A percentile compares a stretch with the other conserved stretches of the same genome.
phyloP scores from a whole-genome alignment of 2,888 invertebrate genomes.

The Dryobota labecula region DNA sequence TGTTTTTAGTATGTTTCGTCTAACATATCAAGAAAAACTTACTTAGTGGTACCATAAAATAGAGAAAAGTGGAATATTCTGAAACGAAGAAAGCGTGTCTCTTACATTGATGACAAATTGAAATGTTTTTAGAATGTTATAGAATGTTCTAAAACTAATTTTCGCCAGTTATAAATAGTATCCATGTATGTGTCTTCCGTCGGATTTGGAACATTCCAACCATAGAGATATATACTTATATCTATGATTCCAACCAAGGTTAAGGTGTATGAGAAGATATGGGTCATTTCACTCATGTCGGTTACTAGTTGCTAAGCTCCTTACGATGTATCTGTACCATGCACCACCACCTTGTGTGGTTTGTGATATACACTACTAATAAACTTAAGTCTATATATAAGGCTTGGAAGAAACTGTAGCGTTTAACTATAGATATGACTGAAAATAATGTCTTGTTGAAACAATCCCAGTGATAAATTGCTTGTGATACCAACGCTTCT shows the following conservation, averaged over 20 bases:
- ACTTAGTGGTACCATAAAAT: background rate
- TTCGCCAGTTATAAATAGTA: constrained; percentile 31
- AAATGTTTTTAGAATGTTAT: constrained; percentile 5
- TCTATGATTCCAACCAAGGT: background rate
- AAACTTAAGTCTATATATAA: too few species aligned
- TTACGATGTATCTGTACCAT: background rate
- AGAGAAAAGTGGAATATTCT: background rate
- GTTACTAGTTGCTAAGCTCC: background rate
- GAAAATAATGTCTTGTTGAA: background rate
- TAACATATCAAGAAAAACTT: background rate
- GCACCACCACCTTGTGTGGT: background rate
- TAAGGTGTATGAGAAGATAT: background rate
- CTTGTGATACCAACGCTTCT: background rate
- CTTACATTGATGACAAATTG: background rate
- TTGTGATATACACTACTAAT: background rate
- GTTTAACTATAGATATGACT: background rate
- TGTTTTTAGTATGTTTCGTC: background rate
- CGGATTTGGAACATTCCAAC: background rate
- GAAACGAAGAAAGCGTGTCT: background rate
- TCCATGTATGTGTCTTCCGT: background rate
- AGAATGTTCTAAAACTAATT: constrained; percentile 20
- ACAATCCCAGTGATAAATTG: constrained; percentile 20
- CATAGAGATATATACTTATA: background rate
- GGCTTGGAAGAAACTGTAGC: background rate
- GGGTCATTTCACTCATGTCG: background rate